These are phyloP conservation scores for Liopterus haemorrhoidalis DNA, from an alignment of 2,888 invertebrate species.

Conservation along the genomic window DNA sequence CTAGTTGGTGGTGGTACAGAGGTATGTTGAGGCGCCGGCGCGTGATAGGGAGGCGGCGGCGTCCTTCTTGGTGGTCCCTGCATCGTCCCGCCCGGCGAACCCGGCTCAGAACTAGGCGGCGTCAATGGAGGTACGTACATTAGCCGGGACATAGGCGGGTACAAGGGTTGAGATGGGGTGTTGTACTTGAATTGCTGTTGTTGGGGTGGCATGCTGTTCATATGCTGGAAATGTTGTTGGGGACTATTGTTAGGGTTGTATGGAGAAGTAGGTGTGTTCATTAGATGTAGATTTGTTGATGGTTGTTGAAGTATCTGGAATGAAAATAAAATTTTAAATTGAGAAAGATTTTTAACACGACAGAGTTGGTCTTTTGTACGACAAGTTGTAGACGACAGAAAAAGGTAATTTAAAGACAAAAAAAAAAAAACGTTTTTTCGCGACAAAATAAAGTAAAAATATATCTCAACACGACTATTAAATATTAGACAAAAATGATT, in stretches of 20 bases:
- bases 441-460: too few species aligned
- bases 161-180: conserved; percentile 43
- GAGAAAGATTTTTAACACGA: too few species aligned
- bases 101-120: conserved; percentile 83
- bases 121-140: conserved; percentile 81
- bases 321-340: too few species aligned
- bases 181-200: conserved; percentile 37
- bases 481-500: too few species aligned
- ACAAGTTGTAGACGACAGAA: too few species aligned
- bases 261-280: conserved; percentile 51
- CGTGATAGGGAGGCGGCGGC: conserved; percentile 73
- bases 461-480: too few species aligned
- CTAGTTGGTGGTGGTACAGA: conserved; percentile 34
- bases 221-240: conserved; percentile 37
- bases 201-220: conserved; percentile 36
- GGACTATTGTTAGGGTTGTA: conserved; percentile 40
- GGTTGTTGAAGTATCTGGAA: conserved; percentile 43
- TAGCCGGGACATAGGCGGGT: conserved; percentile 55
- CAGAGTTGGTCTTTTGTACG: neutral
- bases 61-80: conserved; percentile 62
- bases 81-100: conserved; percentile 69
- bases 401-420: too few species aligned
- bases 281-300: conserved; percentile 51
- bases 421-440: too few species aligned
- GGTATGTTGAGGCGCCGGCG: conserved; percentile 45